phyloP scores from a whole-genome alignment of 2,113 vertebrate genomes.

The Pardalotus punctatus region DNA sequence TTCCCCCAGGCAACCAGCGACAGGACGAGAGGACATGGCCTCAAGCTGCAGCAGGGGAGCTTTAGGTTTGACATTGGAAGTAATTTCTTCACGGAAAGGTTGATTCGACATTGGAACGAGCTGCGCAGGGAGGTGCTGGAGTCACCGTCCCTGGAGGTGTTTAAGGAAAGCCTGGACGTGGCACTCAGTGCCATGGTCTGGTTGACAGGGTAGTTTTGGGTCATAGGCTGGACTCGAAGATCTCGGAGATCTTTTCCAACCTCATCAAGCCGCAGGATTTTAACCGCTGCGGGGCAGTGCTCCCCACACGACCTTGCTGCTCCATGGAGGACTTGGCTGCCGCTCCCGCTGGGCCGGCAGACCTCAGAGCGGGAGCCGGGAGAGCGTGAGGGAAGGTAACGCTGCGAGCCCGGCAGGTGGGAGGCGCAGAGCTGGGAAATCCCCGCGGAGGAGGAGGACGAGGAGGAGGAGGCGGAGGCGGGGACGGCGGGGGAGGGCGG shows the following conservation, averaged over 20 bases:
- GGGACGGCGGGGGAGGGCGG: neutral
- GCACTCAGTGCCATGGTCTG: neutral
- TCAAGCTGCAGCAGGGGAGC: neutral
- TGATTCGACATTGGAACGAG: neutral
- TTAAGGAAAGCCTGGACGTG: neutral
- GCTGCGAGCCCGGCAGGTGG: accelerated
- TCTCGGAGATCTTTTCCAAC: neutral
- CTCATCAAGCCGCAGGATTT: neutral
- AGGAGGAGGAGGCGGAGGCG: neutral
- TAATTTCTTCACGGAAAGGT: neutral
- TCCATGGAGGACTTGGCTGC: accelerated
- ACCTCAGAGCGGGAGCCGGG: accelerated
- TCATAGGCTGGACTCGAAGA: neutral
- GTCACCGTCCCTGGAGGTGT: neutral
- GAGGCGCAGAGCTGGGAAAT: neutral
- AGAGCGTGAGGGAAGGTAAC: accelerated
- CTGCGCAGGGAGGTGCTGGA: too few species aligned
- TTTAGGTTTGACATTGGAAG: neutral
- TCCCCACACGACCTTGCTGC: neutral
- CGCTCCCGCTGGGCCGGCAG: accelerated
- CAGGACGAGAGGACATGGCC: neutral
- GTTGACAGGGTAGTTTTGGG: neutral
- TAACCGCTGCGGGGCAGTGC: accelerated
- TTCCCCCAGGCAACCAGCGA: neutral
- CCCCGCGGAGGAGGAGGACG: neutral